These are phyloP conservation scores for Antedon mediterranea DNA, from an alignment of 53 echinoderm and acorn worm species.

Conservation along the genomic window DNA sequence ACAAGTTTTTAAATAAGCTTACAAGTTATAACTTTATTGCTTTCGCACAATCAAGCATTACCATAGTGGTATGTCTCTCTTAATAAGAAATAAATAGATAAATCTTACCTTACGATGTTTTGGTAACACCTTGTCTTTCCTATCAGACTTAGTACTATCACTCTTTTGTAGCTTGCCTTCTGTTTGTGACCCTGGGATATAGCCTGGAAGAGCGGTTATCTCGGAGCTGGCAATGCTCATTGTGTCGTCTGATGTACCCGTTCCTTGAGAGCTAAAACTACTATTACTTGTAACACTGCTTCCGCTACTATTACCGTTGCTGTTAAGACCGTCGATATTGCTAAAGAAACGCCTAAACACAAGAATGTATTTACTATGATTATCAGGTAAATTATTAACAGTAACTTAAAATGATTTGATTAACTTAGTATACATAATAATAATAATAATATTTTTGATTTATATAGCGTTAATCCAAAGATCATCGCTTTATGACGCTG, in stretches of 20 bases:
- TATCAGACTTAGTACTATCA: not conserved
- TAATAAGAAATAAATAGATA: no score
- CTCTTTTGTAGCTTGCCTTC: not conserved
- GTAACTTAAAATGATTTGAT: no score
- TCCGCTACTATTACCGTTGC: conserved; percentile 29
- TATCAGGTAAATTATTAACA: no score
- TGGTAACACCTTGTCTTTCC: not conserved
- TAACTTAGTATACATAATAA: no score
- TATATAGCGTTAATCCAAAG: no score
- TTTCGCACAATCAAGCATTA: no score
- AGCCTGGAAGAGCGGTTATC: not conserved
- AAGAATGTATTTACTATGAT: no score
- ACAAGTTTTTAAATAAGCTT: no score
- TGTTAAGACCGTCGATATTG: conserved; percentile 9
- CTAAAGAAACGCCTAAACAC: not conserved
- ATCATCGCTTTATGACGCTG: no score
- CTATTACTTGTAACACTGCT: conserved; percentile 33
- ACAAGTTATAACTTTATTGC: no score
- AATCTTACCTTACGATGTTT: not conserved
- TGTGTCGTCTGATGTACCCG: conserved; percentile 39
- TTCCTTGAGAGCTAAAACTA: conserved; percentile 27
- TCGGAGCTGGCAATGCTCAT: conserved; percentile 48
- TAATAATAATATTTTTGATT: no score
- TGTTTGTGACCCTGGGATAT: not conserved
- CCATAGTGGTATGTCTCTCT: no score